phyloP scores from a whole-genome alignment of 2,888 invertebrate species.

The Galerucella nymphaeae region DNA sequence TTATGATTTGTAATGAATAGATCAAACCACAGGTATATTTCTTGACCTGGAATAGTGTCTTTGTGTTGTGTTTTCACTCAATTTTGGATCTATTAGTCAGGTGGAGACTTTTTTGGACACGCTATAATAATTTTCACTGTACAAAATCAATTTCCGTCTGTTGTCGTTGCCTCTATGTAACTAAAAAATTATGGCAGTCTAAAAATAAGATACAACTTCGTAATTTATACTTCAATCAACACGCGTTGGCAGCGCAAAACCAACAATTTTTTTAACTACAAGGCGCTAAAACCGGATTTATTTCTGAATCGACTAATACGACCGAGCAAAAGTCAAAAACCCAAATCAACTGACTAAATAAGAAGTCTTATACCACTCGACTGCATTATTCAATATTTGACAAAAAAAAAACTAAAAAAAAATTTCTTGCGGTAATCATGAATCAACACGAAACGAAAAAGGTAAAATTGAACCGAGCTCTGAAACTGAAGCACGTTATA shows the following conservation, averaged over 20 bases:
- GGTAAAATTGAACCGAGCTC: background rate
- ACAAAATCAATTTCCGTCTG: no score
- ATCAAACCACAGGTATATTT: no score
- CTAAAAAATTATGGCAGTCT: background rate
- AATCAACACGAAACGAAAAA: conserved; percentile 10
- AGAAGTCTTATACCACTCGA: background rate
- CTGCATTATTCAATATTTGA: conserved; percentile 7
- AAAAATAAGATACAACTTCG: background rate
- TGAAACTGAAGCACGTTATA: conserved; percentile 3
- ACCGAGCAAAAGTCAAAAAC: conserved; percentile 8
- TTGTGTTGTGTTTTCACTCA: no score
- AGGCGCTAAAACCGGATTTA: conserved; percentile 9
- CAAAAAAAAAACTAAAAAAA: background rate
- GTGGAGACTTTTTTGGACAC: no score
- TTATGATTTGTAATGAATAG: no score
- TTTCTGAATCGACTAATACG: background rate
- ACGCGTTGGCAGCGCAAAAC: background rate
- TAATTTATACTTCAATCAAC: conserved; percentile 8
- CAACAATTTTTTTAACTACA: background rate
- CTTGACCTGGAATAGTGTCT: no score
- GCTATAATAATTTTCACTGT: no score
- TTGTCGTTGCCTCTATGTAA: no score
- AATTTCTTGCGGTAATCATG: conserved; percentile 1
- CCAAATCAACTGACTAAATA: conserved; percentile 2
- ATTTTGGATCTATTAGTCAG: no score